Conservation (phyloP, 2,797 vertebrate genomes). For the Lycodopsis pacificus region DNA sequence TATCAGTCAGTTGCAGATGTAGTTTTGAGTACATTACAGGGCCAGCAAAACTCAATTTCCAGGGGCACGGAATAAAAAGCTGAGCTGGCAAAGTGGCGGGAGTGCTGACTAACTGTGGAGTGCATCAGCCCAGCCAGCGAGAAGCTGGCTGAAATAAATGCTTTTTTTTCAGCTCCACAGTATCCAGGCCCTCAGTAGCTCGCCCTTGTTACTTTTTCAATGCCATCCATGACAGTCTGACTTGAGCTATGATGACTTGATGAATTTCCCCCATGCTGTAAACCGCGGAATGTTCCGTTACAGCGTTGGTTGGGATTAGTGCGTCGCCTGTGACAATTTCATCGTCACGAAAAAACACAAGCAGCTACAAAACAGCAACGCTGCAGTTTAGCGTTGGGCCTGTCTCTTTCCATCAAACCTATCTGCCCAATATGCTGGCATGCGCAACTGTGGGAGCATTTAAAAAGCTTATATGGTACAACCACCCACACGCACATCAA, state of each 20-base stretch:
- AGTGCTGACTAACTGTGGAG: slow-evolving; percentile 76
- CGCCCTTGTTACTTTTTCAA: slow-evolving; percentile 68
- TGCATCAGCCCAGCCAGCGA: slow-evolving; percentile 60
- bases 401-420: slow-evolving; percentile 61
- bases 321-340: slow-evolving; percentile 46
- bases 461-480: slow-evolving; percentile 49
- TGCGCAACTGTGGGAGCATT: slow-evolving; percentile 24
- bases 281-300: slow-evolving; percentile 8
- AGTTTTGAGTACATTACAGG: slow-evolving; percentile 79
- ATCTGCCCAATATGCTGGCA: slow-evolving; percentile 53
- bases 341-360: slow-evolving; percentile 54
- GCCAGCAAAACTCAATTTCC: slow-evolving; percentile 80
- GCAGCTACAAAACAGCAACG: slow-evolving; percentile 34
- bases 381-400: slow-evolving; percentile 46
- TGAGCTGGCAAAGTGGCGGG: slow-evolving; percentile 75
- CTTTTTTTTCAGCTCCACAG: slow-evolving; percentile 67
- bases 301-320: slow-evolving; percentile 25
- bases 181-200: slow-evolving; percentile 44
- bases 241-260: slow-evolving; percentile 64
- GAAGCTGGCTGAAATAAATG: slow-evolving; percentile 71
- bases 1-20: slow-evolving; percentile 82
- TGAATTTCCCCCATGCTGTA: slow-evolving; percentile 43
- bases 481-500: slow-evolving; percentile 40
- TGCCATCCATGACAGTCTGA: slow-evolving; percentile 55
- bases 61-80: slow-evolving; percentile 75